These are phyloP conservation scores for Anomalospiza imberbis DNA, from an alignment of 2,797 vertebrate genomes.

Conservation along the genomic window DNA sequence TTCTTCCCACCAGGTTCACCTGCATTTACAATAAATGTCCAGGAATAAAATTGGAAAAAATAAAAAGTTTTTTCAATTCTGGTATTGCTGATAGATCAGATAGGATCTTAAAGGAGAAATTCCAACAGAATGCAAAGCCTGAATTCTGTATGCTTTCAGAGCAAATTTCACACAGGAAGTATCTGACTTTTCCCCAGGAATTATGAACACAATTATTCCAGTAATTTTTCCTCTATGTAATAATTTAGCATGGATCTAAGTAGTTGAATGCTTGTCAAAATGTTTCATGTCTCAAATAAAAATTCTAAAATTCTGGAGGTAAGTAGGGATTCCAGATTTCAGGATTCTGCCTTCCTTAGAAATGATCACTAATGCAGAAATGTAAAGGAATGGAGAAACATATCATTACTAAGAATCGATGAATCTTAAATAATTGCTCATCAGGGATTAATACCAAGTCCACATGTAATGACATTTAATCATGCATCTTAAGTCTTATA, in stretches of 20 bases:
- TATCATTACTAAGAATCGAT: not conserved
- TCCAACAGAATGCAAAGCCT: not conserved
- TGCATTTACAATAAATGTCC: not conserved
- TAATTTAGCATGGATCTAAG: not conserved
- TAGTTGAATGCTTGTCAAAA: not conserved
- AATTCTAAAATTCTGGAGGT: not conserved
- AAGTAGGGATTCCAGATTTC: not conserved
- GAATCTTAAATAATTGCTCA: slow-evolving; percentile 1
- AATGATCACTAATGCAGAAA: not conserved
- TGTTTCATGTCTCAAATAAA: not conserved
- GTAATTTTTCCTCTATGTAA: not conserved
- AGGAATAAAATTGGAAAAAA: not conserved
- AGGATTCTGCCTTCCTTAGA: not conserved
- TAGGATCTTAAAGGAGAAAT: not conserved
- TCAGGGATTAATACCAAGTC: not conserved
- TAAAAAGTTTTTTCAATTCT: not conserved
- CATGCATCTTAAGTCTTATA: not conserved
- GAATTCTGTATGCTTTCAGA: not conserved
- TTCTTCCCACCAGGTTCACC: no score
- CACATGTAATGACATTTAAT: not conserved
- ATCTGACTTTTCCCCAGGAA: not conserved
- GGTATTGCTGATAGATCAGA: not conserved
- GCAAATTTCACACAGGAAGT: not conserved
- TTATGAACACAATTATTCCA: not conserved
- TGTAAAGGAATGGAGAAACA: not conserved